These are phyloP conservation scores for Drosophila yakuba DNA, from an alignment of 1,140 invertebrate genomes.

Conservation along the genomic window DNA sequence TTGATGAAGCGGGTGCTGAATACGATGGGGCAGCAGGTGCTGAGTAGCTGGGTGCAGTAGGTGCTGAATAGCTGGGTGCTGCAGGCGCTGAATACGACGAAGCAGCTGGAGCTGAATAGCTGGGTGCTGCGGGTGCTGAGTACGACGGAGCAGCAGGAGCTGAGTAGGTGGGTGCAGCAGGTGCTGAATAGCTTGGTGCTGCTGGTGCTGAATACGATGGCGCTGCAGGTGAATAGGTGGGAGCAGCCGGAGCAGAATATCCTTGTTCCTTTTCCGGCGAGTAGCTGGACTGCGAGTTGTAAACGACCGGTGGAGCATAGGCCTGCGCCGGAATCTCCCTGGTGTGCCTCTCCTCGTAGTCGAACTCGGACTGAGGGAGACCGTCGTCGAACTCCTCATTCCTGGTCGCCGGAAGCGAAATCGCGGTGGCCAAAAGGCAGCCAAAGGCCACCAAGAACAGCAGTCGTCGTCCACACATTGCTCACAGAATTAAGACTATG, in stretches of 20 bases:
- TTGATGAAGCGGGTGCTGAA: constrained; percentile 25
- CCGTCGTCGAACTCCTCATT: constrained; percentile 47
- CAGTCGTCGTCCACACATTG: constrained; percentile 49
- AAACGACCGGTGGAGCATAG: constrained; percentile 53
- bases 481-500: constrained; percentile 35
- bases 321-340: constrained; percentile 52
- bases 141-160: background rate
- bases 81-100: constrained; percentile 25
- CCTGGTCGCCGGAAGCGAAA: constrained; percentile 5
- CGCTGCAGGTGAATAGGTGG: constrained; percentile 26
- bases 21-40: background rate
- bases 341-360: constrained; percentile 39
- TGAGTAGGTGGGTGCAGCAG: constrained; percentile 11
- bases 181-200: constrained; percentile 22
- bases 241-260: constrained; percentile 35
- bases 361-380: constrained; percentile 32
- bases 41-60: background rate
- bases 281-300: constrained; percentile 54
- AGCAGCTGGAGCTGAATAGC: too few species aligned
- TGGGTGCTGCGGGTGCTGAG: constrained; percentile 23
- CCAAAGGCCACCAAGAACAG: constrained; percentile 33
- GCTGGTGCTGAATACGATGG: constrained; percentile 29
- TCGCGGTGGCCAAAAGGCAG: constrained; percentile 33
- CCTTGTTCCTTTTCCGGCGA: constrained; percentile 17
- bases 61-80: constrained; percentile 17